A percentile compares a stretch with the other conserved stretches of the same genome.
Evolutionary conservation across 2,113 vertebrate genomes (phyloP).

Genomic region (Hypanus sabinus): DNA sequence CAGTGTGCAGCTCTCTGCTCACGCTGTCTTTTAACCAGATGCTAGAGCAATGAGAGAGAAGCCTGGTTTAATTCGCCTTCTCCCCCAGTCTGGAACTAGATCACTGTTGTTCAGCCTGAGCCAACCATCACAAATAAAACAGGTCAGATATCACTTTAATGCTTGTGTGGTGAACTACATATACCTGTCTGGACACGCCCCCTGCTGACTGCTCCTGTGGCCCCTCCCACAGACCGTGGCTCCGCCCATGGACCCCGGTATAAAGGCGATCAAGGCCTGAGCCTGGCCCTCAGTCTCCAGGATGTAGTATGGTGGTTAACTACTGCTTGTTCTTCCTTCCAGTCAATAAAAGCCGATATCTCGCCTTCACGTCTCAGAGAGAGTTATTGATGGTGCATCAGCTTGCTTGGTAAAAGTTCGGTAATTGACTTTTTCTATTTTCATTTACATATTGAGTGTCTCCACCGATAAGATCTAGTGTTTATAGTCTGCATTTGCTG

Average conservation of each 20-base stretch:
- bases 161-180: too few relatives aligned
- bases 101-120: neutral
- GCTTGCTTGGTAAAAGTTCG: neutral
- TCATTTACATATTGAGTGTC: neutral
- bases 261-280: too few relatives aligned
- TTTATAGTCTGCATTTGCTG: neutral
- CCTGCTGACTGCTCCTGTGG: too few relatives aligned
- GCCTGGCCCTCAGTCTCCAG: too few relatives aligned
- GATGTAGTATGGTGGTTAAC: too few relatives aligned
- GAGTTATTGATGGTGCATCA: too few relatives aligned
- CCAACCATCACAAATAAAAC: neutral
- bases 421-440: neutral
- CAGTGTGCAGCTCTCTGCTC: neutral
- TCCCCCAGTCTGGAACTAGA: neutral
- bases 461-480: neutral
- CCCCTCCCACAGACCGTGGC: too few relatives aligned
- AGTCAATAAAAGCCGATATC: too few relatives aligned
- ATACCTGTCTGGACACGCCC: too few relatives aligned
- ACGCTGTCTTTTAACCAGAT: neutral
- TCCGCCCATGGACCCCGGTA: too few relatives aligned
- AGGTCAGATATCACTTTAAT: neutral
- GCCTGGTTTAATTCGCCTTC: neutral
- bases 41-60: neutral
- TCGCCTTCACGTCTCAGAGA: too few relatives aligned
- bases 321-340: too few relatives aligned